Base-by-base conservation (phyloP, 2,797 vertebrate species). In the Anguilla obscura region DNA sequence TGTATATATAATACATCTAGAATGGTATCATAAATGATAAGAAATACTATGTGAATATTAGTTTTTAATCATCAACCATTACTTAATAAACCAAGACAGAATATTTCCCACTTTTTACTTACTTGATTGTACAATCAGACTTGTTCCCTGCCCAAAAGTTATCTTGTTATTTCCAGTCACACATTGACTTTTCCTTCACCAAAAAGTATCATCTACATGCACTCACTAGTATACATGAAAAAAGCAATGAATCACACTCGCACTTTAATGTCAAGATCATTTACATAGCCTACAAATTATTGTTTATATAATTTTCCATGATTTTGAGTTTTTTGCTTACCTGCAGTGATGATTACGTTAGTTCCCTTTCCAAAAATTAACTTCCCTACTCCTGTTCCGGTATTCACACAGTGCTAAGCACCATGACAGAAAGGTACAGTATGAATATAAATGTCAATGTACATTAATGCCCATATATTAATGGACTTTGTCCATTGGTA, bases 401-500 rank as follows among this genome's bases (percentile, higher is more conserved):
- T 40, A 58, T 58, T 54, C 88, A 90, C 88, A 92, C 91, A 90
- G 66, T 85, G 24, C 33, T 36, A 87, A 48, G 45, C 2, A 8
- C 48, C 60, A 30, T 52, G 14, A 86, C 74, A 90, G 63, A 89
- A 90, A 88, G 33, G 27, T 74, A 33, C 2, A n/a, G 54, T 1
- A 1, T 66, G 33, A 24, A 0, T 66, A 60, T 4, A 63, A 5
- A 63, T 24, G 18, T 24, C 40, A 45, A 45, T 45, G 4, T 45
- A 45, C 40, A 45, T 45, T 45, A 4, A 45, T 45, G 4, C 40
- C 60, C 60, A 89, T 89, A 90, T 82, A 90, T 30, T 27, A 27
- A 71, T 33, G 9, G 6, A 33, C 30, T 30, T 71, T 30, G 30
- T 30, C 69, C 10, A 14, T 30, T 24, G 27, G 24, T 80, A 5